phyloP scores from a whole-genome alignment of 2,797 vertebrate genomes.

The Helarctos malayanus region DNA sequence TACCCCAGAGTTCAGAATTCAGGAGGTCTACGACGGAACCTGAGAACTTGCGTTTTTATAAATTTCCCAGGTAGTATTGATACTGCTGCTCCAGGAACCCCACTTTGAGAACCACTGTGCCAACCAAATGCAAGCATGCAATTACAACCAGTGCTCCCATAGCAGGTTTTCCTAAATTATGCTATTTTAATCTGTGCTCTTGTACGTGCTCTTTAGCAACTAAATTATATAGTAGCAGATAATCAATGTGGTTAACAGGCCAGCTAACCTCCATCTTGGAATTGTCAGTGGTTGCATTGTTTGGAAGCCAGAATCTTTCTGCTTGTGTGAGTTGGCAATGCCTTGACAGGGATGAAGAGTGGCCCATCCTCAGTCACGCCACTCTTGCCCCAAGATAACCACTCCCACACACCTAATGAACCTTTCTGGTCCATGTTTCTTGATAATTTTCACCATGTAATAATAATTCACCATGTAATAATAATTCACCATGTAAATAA shows the following conservation, averaged over 20 bases:
- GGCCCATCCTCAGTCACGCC: background rate
- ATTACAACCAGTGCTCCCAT: background rate
- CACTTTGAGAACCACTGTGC: background rate
- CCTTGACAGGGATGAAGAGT: background rate
- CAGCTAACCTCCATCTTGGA: background rate
- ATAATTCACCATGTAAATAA: background rate
- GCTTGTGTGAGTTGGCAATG: background rate
- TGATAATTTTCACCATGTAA: background rate
- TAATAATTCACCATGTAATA: too few relatives aligned
- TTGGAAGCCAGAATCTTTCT: background rate
- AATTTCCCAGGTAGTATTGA: background rate
- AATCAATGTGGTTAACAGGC: background rate
- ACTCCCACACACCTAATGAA: background rate
- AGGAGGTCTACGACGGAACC: background rate
- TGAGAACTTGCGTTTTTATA: background rate
- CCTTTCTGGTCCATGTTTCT: background rate
- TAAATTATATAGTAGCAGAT: slow-evolving; percentile 21
- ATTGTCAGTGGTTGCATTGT: background rate
- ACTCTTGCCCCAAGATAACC: background rate
- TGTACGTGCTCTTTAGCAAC: slow-evolving; percentile 57
- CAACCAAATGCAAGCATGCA: background rate
- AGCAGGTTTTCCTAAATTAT: slow-evolving; percentile 27
- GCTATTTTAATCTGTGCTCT: slow-evolving; percentile 25
- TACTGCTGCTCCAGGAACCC: background rate
- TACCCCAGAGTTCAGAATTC: background rate